phyloP scores from a whole-genome alignment of 1,140 invertebrate genomes.

The Delia radicum region DNA sequence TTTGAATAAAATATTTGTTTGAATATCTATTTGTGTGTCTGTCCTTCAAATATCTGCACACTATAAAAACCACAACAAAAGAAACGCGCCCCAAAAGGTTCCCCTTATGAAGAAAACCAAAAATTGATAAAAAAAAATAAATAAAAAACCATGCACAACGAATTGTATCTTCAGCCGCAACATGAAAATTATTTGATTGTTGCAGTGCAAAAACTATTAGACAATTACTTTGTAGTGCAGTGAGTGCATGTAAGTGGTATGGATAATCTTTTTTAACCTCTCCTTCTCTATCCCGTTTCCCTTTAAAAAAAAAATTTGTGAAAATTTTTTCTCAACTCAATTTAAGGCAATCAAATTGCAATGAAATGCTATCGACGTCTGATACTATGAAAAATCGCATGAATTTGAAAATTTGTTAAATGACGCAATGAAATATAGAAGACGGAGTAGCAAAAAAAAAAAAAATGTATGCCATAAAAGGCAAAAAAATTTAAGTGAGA shows the following conservation, averaged over 20 bases:
- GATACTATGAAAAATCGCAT: slow-evolving; percentile 20
- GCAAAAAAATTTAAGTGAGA: neutral
- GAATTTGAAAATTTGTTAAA: slow-evolving; percentile 23
- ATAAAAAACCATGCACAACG: slow-evolving; percentile 14
- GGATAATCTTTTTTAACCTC: neutral
- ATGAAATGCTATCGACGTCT: slow-evolving; percentile 22
- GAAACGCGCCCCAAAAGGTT: slow-evolving; percentile 6
- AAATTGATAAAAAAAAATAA: neutral
- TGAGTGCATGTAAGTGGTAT: neutral
- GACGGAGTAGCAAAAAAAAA: neutral
- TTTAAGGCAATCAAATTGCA: slow-evolving; percentile 18
- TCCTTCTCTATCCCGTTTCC: neutral
- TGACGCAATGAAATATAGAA: slow-evolving; percentile 10
- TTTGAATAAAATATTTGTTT: neutral
- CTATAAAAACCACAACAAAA: neutral
- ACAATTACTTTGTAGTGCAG: slow-evolving; percentile 11
- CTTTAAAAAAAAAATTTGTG: neutral
- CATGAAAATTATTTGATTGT: neutral
- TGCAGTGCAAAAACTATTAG: slow-evolving; percentile 15
- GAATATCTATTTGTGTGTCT: slow-evolving; percentile 2
- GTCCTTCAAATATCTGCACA: neutral
- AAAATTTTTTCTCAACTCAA: neutral
- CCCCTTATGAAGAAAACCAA: neutral
- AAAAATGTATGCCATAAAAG: neutral
- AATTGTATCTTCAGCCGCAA: slow-evolving; percentile 12